Conservation (phyloP, 2,797 vertebrate genomes). For the Malacoraja senta region DNA sequence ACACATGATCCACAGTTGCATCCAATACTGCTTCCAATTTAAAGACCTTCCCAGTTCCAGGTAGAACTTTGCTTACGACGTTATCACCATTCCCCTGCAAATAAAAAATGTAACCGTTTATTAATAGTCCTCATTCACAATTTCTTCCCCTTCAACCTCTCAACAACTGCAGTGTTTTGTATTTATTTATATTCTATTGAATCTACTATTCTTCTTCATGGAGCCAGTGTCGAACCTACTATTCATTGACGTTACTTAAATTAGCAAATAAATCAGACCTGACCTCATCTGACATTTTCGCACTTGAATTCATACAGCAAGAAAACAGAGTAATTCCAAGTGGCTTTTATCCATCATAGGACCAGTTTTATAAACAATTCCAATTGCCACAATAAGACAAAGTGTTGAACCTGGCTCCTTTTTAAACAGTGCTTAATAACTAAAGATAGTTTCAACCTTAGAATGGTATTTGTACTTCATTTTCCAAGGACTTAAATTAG, state of each 20-base stretch:
- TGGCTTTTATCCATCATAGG: neutral
- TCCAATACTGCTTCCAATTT: conserved; percentile 62
- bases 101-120: conserved; percentile 19
- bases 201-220: neutral
- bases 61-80: conserved; percentile 60
- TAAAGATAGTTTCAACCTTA: too few species aligned
- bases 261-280: neutral
- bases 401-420: neutral
- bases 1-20: conserved; percentile 53
- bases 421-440: neutral
- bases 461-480: neutral
- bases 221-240: neutral
- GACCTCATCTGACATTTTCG: too few species aligned
- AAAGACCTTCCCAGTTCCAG: conserved; percentile 62
- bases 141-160: neutral
- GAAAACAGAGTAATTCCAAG: neutral
- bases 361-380: neutral
- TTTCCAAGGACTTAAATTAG: neutral
- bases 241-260: too few species aligned
- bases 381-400: neutral
- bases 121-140: neutral
- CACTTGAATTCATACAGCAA: neutral
- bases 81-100: conserved; percentile 55
- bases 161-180: neutral
- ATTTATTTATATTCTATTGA: too few species aligned